A percentile compares a stretch with the other conserved stretches of the same genome.
Conservation (phyloP, 2,888 invertebrate species). For the Gibbula magus region DNA sequence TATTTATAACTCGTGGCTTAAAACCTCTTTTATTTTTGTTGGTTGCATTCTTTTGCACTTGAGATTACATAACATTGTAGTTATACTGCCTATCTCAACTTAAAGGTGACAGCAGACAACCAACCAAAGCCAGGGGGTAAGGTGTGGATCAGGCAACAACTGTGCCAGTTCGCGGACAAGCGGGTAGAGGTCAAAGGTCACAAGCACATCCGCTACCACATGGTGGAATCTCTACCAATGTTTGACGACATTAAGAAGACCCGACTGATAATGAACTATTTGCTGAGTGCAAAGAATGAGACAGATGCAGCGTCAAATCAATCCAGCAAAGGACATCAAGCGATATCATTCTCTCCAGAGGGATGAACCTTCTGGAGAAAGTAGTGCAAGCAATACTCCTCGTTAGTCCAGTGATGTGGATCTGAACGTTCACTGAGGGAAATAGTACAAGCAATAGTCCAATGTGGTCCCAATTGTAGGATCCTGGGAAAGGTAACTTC, state of each 20-base stretch:
- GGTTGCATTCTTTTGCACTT: too few relatives aligned
- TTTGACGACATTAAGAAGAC: slow-evolving; percentile 53
- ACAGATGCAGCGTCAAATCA: background rate
- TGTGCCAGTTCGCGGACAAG: slow-evolving; percentile 58
- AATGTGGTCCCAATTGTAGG: too few relatives aligned
- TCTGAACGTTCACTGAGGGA: too few relatives aligned
- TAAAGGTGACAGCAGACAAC: slow-evolving; percentile 43
- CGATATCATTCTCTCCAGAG: background rate
- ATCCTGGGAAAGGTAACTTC: too few relatives aligned
- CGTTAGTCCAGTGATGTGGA: too few relatives aligned
- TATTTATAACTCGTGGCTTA: too few relatives aligned
- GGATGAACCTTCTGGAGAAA: background rate
- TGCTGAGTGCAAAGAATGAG: background rate
- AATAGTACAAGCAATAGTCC: too few relatives aligned
- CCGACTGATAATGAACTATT: slow-evolving; percentile 11
- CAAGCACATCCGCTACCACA: slow-evolving; percentile 63
- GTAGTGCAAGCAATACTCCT: too few relatives aligned
- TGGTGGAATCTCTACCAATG: slow-evolving; percentile 61
- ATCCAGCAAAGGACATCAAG: background rate
- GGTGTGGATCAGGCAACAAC: slow-evolving; percentile 60
- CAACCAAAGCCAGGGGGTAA: slow-evolving; percentile 60
- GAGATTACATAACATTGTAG: background rate
- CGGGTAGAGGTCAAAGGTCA: slow-evolving; percentile 61
- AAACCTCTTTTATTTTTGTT: too few relatives aligned
- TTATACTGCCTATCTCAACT: background rate